These are phyloP conservation scores for Ophion costatus DNA, from an alignment of 2,888 invertebrate genomes.

Conservation along the genomic window DNA sequence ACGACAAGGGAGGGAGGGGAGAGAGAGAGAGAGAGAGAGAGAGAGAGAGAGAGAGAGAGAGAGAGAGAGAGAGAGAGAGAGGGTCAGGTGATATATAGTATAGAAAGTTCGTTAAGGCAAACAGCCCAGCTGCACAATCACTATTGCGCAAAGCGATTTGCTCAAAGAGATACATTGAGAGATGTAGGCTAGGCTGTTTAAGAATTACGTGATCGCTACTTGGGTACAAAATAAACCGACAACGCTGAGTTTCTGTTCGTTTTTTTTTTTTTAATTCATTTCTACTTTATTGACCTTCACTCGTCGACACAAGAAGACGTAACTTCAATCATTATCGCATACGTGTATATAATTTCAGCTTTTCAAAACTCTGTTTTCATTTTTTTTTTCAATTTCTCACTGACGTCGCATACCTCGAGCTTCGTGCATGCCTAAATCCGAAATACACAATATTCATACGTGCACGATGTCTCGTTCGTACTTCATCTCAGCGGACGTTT, in stretches of 20 bases:
- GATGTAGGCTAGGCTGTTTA: constrained; percentile 40
- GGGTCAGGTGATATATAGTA: neutral
- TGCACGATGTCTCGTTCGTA: constrained; percentile 1
- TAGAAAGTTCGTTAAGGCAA: constrained; percentile 25
- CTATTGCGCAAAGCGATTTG: constrained; percentile 50
- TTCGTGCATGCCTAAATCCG: constrained; percentile 7
- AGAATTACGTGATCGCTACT: constrained; percentile 55
- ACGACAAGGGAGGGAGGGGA: neutral
- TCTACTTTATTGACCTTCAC: constrained; percentile 57
- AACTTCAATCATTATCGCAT: constrained; percentile 24
- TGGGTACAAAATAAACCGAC: constrained; percentile 25
- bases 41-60: neutral
- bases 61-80: constrained; percentile 11
- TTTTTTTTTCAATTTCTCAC: constrained; percentile 8
- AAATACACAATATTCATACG: constrained; percentile 12
- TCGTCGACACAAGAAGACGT: constrained; percentile 47
- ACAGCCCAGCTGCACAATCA: constrained; percentile 35
- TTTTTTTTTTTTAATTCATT: constrained; percentile 25
- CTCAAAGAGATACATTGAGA: constrained; percentile 35
- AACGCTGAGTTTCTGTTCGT: constrained; percentile 7
- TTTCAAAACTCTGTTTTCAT: neutral
- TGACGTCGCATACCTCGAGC: neutral
- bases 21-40: neutral
- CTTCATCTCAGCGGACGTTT: constrained; percentile 36
- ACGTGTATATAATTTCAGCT: constrained; percentile 3